phyloP scores from a whole-genome alignment of 2,888 invertebrate species.

The Nudaria mundana region DNA sequence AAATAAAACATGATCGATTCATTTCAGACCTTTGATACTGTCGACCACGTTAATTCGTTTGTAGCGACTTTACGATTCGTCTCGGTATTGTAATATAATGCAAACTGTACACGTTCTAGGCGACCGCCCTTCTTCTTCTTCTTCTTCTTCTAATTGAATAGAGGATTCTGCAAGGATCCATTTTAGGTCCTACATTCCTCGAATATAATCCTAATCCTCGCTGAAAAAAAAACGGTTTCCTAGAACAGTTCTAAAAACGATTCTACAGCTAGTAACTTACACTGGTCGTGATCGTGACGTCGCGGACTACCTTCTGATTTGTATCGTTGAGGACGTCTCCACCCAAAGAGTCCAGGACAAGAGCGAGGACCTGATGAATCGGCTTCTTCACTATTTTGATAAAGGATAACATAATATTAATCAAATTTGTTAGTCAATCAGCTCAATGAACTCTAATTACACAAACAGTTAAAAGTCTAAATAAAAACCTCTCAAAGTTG shows the following conservation, averaged over 20 bases:
- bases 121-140: too few species aligned
- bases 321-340: constrained; percentile 61
- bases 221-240: too few species aligned
- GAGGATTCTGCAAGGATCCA: neutral
- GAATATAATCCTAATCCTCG: neutral
- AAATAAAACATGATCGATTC: too few species aligned
- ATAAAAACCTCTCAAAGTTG: constrained; percentile 58
- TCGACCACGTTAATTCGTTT: too few species aligned
- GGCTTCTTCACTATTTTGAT: constrained; percentile 55
- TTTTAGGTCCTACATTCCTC: neutral
- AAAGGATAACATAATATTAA: too few species aligned
- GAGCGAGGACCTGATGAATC: constrained; percentile 70
- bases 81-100: too few species aligned
- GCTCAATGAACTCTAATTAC: too few species aligned
- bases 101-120: too few species aligned
- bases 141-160: too few species aligned
- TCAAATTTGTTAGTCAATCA: too few species aligned
- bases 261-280: constrained; percentile 33
- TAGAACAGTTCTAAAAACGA: neutral
- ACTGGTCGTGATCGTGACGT: constrained; percentile 39
- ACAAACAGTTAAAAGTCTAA: neutral
- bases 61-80: too few species aligned
- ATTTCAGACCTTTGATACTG: too few species aligned
- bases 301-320: constrained; percentile 57
- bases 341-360: constrained; percentile 65